These are phyloP conservation scores for Epinotia ramella DNA, from an alignment of 2,888 invertebrate species.

Conservation along the genomic window DNA sequence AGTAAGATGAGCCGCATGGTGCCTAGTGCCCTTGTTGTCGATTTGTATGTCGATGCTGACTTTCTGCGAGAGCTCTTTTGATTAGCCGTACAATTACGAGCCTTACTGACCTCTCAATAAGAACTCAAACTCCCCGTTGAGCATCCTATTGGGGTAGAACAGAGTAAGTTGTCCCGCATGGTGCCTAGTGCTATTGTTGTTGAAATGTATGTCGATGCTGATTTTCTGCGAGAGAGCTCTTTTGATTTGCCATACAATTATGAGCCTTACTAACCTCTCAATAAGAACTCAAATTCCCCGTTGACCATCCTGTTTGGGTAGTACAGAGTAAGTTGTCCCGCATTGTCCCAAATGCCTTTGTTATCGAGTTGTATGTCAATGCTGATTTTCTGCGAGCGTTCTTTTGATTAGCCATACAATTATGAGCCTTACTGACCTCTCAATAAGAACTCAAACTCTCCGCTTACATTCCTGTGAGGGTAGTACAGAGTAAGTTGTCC, in stretches of 20 bases:
- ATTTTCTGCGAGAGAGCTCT: slow-evolving; percentile 89
- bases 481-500: slow-evolving; percentile 88
- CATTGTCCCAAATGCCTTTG: no score
- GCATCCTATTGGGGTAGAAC: slow-evolving; percentile 91
- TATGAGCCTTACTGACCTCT: slow-evolving; percentile 68
- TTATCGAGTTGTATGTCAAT: no score
- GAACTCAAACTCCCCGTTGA: slow-evolving; percentile 88
- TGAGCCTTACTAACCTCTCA: no score
- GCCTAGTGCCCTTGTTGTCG: slow-evolving; percentile 51
- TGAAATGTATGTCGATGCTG: slow-evolving; percentile 86
- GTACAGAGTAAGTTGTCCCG: no score
- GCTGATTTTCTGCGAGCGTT: slow-evolving; percentile 7
- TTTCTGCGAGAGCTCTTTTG: neutral
- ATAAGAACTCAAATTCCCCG: no score
- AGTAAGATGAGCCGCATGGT: slow-evolving; percentile 87
- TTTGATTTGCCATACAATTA: no score
- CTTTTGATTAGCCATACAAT: neutral
- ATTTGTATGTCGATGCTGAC: neutral
- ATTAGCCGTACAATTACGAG: neutral
- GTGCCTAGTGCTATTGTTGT: slow-evolving; percentile 85
- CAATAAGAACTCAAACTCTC: slow-evolving; percentile 86
- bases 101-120: slow-evolving; percentile 75
- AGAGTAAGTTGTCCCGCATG: slow-evolving; percentile 87
- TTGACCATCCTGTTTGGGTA: no score
- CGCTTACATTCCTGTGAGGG: slow-evolving; percentile 90